Conservation (phyloP, 2,888 invertebrate species). For the Amphipoea lucens region DNA sequence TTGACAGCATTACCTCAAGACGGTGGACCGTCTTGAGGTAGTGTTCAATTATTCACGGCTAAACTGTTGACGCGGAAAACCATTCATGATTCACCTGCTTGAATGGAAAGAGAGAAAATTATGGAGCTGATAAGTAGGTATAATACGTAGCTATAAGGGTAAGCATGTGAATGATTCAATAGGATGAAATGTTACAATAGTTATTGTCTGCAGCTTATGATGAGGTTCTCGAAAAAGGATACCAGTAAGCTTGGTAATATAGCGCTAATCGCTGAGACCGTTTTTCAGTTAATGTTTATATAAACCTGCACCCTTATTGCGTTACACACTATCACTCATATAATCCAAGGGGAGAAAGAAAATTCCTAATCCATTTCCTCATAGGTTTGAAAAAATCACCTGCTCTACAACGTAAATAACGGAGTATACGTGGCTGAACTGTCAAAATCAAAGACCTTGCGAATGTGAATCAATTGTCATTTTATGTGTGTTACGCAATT, state of each 20-base stretch:
- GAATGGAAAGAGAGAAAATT: not conserved
- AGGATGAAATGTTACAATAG: not conserved
- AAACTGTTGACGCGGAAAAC: slow-evolving; percentile 40
- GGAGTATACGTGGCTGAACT: not conserved
- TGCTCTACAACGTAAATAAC: not conserved
- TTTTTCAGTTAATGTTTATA: not conserved
- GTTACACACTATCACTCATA: not conserved
- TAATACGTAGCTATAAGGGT: not conserved
- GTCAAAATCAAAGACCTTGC: not conserved
- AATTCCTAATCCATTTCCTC: not conserved
- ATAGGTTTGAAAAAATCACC: not conserved
- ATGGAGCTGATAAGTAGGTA: not conserved
- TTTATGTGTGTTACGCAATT: not conserved
- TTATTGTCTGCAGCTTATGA: not conserved
- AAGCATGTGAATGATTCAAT: not conserved
- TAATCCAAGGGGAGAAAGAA: not conserved
- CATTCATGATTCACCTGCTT: slow-evolving; percentile 10
- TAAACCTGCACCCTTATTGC: not conserved
- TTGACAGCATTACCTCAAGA: no score
- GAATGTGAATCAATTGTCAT: not conserved
- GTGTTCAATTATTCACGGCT: slow-evolving; percentile 27
- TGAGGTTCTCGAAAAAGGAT: not conserved
- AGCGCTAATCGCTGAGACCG: not conserved
- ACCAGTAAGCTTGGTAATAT: not conserved
- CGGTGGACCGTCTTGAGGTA: slow-evolving; percentile 9